These are phyloP conservation scores for Pedetes capensis DNA, from an alignment of 2,113 vertebrate species.

Conservation along the genomic window DNA sequence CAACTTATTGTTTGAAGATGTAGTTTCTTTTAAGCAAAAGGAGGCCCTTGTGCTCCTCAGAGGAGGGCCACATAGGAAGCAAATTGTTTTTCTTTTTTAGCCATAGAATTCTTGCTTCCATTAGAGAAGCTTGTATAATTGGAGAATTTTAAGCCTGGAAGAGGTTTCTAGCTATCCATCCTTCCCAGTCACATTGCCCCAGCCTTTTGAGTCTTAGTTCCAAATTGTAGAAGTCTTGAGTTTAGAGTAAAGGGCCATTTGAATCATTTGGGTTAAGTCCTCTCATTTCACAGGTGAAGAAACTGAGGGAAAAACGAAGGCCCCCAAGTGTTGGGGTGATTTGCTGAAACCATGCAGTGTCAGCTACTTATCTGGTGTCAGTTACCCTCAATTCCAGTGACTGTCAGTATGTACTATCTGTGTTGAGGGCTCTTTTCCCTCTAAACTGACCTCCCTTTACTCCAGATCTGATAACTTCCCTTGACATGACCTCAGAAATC, in stretches of 20 bases:
- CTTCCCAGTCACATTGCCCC: not conserved
- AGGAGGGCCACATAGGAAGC: not conserved
- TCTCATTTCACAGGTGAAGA: not conserved
- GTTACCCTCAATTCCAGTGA: not conserved
- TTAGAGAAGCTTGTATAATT: constrained; percentile 25
- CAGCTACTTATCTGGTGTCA: not conserved
- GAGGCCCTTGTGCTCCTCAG: not conserved
- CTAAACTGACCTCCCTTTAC: not conserved
- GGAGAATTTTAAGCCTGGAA: not conserved
- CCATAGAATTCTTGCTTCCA: not conserved
- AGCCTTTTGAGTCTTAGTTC: constrained; percentile 19
- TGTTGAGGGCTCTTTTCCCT: not conserved
- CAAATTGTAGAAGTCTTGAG: not conserved
- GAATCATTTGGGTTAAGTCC: not conserved
- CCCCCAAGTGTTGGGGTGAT: not conserved
- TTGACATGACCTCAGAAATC: not conserved
- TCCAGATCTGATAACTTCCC: not conserved
- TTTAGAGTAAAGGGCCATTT: not conserved
- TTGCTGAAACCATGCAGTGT: not conserved
- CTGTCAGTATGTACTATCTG: not conserved
- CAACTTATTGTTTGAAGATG: not conserved
- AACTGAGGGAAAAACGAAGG: no score
- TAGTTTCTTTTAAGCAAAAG: constrained; percentile 20
- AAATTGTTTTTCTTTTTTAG: not conserved
- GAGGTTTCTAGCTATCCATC: not conserved